These are phyloP conservation scores for Odontocerum albicorne DNA, from an alignment of 2,888 invertebrate species.

Conservation along the genomic window DNA sequence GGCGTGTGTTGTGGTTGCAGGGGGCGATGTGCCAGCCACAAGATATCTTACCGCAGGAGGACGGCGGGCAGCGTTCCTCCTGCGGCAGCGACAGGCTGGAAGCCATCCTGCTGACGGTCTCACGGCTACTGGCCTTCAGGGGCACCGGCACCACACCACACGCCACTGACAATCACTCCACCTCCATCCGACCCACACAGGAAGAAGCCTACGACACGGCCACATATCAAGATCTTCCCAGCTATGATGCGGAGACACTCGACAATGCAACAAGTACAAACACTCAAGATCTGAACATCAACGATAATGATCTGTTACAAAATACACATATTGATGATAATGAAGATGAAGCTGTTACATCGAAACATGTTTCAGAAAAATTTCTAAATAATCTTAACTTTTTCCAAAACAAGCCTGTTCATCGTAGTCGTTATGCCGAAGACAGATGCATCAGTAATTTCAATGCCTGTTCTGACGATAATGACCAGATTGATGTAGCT, in stretches of 20 bases:
- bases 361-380: constrained; percentile 29
- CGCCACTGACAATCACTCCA: constrained; percentile 52
- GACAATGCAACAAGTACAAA: background rate
- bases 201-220: constrained; percentile 3
- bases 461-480: constrained; percentile 18
- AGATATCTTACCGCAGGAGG: constrained; percentile 56
- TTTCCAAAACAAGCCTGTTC: constrained; percentile 24
- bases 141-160: constrained; percentile 46
- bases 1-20: constrained; percentile 67
- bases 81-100: constrained; percentile 22
- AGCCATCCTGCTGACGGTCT: constrained; percentile 48
- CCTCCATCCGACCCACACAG: constrained; percentile 17
- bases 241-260: constrained; percentile 43
- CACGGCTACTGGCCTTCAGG: constrained; percentile 46
- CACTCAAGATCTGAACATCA: background rate
- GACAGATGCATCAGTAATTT: constrained; percentile 36
- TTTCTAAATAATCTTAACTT: constrained; percentile 29
- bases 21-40: constrained; percentile 66
- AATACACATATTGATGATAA: constrained; percentile 15
- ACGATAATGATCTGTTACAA: constrained; percentile 10
- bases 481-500: constrained; percentile 4
- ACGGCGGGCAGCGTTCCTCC: constrained; percentile 2
- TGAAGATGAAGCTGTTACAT: constrained; percentile 14
- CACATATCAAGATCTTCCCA: constrained; percentile 31
- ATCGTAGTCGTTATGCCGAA: constrained; percentile 33